Evolutionary conservation across 2,113 vertebrate species (phyloP).

Genomic region (Origma solitaria): DNA sequence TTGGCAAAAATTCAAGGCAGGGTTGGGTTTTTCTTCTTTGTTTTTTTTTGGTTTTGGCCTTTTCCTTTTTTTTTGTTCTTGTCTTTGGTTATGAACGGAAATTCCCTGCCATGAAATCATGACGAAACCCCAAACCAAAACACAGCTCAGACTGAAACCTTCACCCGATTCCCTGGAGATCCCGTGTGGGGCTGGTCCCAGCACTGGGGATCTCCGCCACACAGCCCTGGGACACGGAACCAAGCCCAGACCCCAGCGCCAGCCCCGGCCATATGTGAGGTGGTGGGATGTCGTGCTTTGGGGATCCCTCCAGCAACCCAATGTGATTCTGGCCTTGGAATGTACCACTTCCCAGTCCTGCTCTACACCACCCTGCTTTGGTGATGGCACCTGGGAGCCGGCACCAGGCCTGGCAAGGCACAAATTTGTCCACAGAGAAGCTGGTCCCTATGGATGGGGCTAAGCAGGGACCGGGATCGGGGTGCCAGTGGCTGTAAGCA

Average conservation of each 20-base stretch:
- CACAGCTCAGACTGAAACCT: background rate
- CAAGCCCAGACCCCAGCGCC: fast-evolving
- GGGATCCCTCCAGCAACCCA: background rate
- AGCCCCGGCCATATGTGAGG: fast-evolving
- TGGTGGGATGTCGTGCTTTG: fast-evolving
- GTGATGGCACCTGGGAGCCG: fast-evolving
- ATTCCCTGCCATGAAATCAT: conserved; percentile 62
- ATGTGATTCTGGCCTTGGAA: background rate
- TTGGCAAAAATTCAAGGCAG: conserved; percentile 39
- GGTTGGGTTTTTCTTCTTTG: background rate
- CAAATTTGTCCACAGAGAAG: background rate
- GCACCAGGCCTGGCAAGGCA: background rate
- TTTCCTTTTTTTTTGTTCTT: background rate
- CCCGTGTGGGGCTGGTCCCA: background rate
- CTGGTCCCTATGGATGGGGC: fast-evolving
- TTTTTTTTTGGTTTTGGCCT: background rate
- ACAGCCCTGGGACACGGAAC: fast-evolving
- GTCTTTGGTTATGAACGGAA: conserved; percentile 49
- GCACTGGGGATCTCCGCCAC: background rate
- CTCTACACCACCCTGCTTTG: background rate
- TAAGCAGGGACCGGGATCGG: fast-evolving
- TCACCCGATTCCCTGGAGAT: background rate
- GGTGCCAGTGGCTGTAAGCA: fast-evolving
- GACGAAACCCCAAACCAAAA: conserved; percentile 58
- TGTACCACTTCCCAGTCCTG: background rate